Evolutionary conservation across 1,140 invertebrate genomes (phyloP).

Genomic region (Ceratosolen solmsi): DNA sequence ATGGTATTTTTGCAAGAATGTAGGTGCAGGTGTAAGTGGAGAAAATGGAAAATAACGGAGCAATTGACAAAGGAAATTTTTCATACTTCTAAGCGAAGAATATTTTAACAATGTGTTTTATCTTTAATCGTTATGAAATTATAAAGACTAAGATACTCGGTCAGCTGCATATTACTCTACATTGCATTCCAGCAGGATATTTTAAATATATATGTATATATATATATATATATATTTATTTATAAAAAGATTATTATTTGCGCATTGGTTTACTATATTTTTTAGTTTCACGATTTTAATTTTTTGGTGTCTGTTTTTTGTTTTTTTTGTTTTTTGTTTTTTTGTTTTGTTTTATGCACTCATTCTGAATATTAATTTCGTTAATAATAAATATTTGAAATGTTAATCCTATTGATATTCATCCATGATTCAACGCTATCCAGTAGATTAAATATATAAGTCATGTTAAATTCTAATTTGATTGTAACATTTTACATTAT

Average conservation of each 20-base stretch:
- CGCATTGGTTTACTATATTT: too few species aligned
- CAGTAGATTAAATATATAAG: not conserved
- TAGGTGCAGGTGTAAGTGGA: not conserved
- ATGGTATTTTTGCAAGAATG: conserved; percentile 1
- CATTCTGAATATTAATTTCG: not conserved
- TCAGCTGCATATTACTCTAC: not conserved
- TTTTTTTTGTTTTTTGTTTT: too few species aligned
- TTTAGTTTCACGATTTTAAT: too few species aligned
- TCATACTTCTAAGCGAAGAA: not conserved
- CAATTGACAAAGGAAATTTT: not conserved
- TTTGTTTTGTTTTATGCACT: too few species aligned
- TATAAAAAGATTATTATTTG: too few species aligned
- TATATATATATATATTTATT: too few species aligned
- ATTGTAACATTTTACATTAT: not conserved
- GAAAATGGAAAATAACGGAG: not conserved
- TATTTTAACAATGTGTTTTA: conserved; percentile 17
- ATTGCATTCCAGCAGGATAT: too few species aligned
- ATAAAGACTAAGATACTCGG: not conserved
- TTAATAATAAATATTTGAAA: not conserved
- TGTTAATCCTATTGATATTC: not conserved
- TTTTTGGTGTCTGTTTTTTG: too few species aligned
- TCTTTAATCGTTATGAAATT: not conserved
- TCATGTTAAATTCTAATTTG: not conserved
- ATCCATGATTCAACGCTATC: not conserved
- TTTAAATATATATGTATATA: too few species aligned